Evolutionary conservation across 2,797 vertebrate genomes (phyloP).

Genomic region (Anabas testudineus): DNA sequence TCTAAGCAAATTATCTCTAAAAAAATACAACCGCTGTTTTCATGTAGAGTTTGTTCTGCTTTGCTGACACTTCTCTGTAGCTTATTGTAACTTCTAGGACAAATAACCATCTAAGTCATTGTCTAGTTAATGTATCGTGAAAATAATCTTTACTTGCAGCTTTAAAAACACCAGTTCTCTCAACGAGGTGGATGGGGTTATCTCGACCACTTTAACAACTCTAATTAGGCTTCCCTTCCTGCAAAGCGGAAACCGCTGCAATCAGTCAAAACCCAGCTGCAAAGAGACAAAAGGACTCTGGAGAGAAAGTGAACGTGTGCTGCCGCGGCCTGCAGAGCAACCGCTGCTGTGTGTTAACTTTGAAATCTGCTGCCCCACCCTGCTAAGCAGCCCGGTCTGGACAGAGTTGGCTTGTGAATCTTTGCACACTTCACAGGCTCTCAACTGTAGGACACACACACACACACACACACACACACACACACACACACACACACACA

Average conservation of each 20-base stretch:
- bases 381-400: constrained; percentile 34
- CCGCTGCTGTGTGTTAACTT: constrained; percentile 52
- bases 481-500: constrained; percentile 45
- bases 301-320: constrained; percentile 67
- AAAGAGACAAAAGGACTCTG: constrained; percentile 37
- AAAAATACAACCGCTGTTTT: too few species aligned
- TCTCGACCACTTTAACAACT: constrained; percentile 13
- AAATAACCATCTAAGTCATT: background rate
- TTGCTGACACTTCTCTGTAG: too few species aligned
- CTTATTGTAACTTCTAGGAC: background rate
- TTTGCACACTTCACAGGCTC: constrained; percentile 35
- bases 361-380: constrained; percentile 74
- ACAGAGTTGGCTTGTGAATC: constrained; percentile 34
- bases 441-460: constrained; percentile 39
- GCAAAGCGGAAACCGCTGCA: constrained; percentile 44
- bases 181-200: constrained; percentile 26
- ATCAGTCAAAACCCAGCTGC: constrained; percentile 46
- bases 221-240: constrained; percentile 18
- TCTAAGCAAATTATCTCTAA: too few species aligned
- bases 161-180: background rate
- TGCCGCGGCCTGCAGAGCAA: constrained; percentile 58
- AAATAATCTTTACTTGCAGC: background rate
- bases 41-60: too few species aligned
- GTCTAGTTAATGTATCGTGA: background rate
- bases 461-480: constrained; percentile 59